Percentiles rank a stretch among this genome's conserved stretches.
Evolutionary conservation across 2,797 vertebrate genomes (phyloP).

Genomic region (Microctenopoma stevenorrisi): DNA sequence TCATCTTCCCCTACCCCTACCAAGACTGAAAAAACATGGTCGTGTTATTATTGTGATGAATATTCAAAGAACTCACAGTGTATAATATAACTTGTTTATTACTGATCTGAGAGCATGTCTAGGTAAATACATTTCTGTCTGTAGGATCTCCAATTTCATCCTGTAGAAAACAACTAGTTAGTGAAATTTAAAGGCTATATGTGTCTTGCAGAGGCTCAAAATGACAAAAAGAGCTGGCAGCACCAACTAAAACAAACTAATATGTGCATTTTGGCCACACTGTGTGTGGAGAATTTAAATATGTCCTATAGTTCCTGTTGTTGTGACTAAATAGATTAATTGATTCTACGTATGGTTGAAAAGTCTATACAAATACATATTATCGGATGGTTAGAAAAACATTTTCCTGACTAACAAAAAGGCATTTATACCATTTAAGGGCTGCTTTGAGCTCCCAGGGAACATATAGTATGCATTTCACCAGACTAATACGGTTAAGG

Average conservation of each 20-base stretch:
- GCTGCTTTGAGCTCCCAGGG: slow-evolving; percentile 53
- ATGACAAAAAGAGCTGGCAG: slow-evolving; percentile 32
- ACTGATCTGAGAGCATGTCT: slow-evolving; percentile 8
- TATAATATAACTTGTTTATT: slow-evolving; percentile 29
- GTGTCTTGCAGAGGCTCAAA: slow-evolving; percentile 23
- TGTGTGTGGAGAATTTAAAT: slow-evolving; percentile 60
- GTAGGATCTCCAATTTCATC: slow-evolving; percentile 23
- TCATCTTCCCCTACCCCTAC: slow-evolving; percentile 21
- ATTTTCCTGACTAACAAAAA: slow-evolving; percentile 71
- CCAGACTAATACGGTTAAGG: slow-evolving; percentile 40
- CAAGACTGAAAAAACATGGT: slow-evolving; percentile 33
- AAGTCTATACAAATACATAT: slow-evolving; percentile 65
- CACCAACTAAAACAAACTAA: slow-evolving; percentile 33
- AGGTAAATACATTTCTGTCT: slow-evolving; percentile 32
- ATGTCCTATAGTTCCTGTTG: slow-evolving; percentile 60
- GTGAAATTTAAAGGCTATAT: slow-evolving; percentile 23
- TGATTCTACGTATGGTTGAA: slow-evolving; percentile 57
- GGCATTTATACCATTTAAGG: slow-evolving; percentile 57
- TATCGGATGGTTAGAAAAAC: slow-evolving; percentile 60
- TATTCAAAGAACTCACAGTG: slow-evolving; percentile 35
- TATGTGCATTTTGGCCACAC: slow-evolving; percentile 37
- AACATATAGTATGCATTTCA: slow-evolving; percentile 43
- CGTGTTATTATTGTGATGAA: slow-evolving; percentile 9
- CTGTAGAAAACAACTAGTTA: slow-evolving; percentile 29
- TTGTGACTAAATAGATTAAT: slow-evolving; percentile 65